Evolutionary conservation across 2,888 invertebrate genomes (phyloP).

Genomic region (Drosophila longiperda): DNA sequence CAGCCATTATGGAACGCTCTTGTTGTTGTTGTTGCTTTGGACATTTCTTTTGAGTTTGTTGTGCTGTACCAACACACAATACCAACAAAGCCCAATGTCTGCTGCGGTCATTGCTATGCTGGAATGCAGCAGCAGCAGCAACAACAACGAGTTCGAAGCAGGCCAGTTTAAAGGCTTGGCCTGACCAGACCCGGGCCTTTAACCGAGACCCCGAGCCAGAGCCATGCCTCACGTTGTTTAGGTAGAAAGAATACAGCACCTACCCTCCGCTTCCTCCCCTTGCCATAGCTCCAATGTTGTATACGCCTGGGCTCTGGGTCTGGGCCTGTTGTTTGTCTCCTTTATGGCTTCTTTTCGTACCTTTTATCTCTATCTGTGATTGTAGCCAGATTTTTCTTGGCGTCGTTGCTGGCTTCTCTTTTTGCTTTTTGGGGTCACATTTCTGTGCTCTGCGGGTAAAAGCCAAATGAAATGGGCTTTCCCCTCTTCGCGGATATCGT

Average conservation of each 20-base stretch:
- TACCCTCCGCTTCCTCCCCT: slow-evolving; percentile 9
- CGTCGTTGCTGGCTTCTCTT: slow-evolving; percentile 15
- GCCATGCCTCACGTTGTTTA: slow-evolving; percentile 46
- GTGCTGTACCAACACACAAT: slow-evolving; percentile 58
- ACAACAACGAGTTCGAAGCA: slow-evolving; percentile 30
- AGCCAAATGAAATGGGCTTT: slow-evolving; percentile 48
- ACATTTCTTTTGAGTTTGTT: slow-evolving; percentile 64
- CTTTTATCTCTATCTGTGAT: slow-evolving; percentile 78
- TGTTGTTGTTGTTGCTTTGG: slow-evolving; percentile 33
- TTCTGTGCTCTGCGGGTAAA: slow-evolving; percentile 70
- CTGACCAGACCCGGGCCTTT: slow-evolving; percentile 33
- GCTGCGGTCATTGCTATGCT: slow-evolving; percentile 78
- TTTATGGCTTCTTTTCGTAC: slow-evolving; percentile 79
- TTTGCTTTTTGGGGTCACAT: slow-evolving; percentile 64
- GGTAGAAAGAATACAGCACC: slow-evolving; percentile 59
- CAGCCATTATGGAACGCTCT: slow-evolving; percentile 73
- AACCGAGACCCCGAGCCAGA: slow-evolving; percentile 33
- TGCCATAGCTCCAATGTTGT: slow-evolving; percentile 30
- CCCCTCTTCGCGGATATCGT: slow-evolving; percentile 59
- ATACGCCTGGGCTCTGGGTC: slow-evolving; percentile 29
- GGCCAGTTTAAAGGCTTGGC: slow-evolving; percentile 75
- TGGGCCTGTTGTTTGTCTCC: slow-evolving; percentile 75
- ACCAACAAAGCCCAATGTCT: slow-evolving; percentile 57
- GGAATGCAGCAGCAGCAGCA: slow-evolving; percentile 69
- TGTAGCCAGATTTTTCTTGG: slow-evolving; percentile 67